Base-by-base conservation (phyloP, 2,888 invertebrate species). In the Cephalotes varians region DNA sequence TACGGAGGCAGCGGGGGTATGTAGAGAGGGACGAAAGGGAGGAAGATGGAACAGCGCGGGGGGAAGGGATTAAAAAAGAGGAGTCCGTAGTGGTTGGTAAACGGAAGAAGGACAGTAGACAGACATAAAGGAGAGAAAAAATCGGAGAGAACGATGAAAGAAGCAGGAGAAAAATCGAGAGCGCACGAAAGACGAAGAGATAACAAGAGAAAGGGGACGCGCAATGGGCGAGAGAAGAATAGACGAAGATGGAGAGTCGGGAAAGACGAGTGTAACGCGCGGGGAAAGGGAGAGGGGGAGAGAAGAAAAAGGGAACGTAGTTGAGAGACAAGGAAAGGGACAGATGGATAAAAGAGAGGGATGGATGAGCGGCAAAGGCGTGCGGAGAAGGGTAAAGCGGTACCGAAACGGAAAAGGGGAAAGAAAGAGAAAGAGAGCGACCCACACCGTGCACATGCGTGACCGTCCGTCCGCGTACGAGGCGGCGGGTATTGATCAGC, bases 401-500 rank as follows among this genome's bases (percentile, higher is more conserved):
- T 82, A 72, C 79, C 79, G 85, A 88, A 82, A 84, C 80, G 86
- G 79, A 71, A 82, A 87, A 65, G 64, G 87, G 84, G 85, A 82
- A 67, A 58, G 51, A 76, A 71, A 77, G 67, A 49, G 60, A 77
- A 67, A 79, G 77, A 85, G 88, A 83, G 80, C 83, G 87, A 82
- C 84, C 91, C 90, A 91, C 93, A 93, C 91, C 93, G 93, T 94
- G 94, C 94, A 94, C 94, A 94, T 93, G 94, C 94, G 93, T 94
- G 94, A 93, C 94, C 94, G 94, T 94, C 92, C 94, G 93, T 93
- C 89, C 92, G 94, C 93, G 93, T 94, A 94, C 93, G 93, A 93
- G 93, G 94, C 93, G 94, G 94, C 93, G 94, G 91, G 90, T 94
- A 94, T 94, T 94, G 94, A 94, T 94, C 94, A 94, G 94, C 94